Evolutionary conservation across 2,797 vertebrate genomes (phyloP).

Genomic region (Girardinus metallicus): DNA sequence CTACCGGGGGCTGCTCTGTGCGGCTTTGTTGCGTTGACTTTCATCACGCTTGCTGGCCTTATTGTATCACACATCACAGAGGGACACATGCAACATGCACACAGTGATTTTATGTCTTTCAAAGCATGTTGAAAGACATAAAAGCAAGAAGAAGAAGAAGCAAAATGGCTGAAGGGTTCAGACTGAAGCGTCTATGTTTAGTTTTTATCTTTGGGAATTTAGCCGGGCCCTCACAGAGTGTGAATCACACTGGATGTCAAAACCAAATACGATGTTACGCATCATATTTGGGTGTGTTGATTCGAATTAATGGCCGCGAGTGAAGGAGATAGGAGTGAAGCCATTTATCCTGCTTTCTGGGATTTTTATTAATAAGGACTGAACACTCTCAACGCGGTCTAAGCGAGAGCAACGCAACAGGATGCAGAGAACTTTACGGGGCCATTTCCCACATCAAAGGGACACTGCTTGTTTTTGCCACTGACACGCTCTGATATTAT

Average conservation of each 20-base stretch:
- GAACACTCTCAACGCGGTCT: not conserved
- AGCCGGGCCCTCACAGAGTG: not conserved
- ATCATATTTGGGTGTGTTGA: not conserved
- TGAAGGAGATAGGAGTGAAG: not conserved
- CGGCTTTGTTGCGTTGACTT: not conserved
- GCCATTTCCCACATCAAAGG: slow-evolving; percentile 7
- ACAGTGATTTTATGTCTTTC: not conserved
- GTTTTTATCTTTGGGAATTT: not conserved
- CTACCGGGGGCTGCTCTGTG: slow-evolving; percentile 3
- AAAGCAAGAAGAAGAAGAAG: not conserved
- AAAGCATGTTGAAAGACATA: not conserved
- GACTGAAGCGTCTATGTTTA: not conserved
- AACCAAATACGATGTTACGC: not conserved
- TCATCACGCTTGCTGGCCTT: slow-evolving; percentile 13
- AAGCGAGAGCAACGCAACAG: not conserved
- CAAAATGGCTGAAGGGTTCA: not conserved
- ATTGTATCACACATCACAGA: slow-evolving; percentile 18
- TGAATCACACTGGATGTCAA: not conserved
- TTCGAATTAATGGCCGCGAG: not conserved
- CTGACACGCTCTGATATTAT: not conserved
- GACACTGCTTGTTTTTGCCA: not conserved
- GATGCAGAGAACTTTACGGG: not conserved
- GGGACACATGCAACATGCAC: not conserved
- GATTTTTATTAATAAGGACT: not conserved
- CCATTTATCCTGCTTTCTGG: not conserved